Evolutionary conservation across 2,797 vertebrate species (phyloP).

Genomic region (Falco naumanni): DNA sequence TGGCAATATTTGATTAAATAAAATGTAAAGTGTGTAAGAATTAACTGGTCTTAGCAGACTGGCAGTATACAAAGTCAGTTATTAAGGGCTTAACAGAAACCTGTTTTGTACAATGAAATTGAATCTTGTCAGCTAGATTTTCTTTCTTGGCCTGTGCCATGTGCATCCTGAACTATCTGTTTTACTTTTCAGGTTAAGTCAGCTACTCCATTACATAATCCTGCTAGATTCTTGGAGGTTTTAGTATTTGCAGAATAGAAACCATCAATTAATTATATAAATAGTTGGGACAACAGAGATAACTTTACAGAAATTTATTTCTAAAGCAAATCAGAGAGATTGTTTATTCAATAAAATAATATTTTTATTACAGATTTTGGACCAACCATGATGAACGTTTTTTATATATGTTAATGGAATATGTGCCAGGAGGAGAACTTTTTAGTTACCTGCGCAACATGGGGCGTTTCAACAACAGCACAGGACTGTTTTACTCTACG

Average conservation of each 20-base stretch:
- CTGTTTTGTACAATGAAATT: background rate
- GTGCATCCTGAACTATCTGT: background rate
- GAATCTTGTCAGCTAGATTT: background rate
- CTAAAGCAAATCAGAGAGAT: background rate
- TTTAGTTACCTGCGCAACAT: conserved; percentile 94
- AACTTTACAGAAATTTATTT: background rate
- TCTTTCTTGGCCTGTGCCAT: background rate
- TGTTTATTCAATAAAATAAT: background rate
- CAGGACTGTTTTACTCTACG: conserved; percentile 89
- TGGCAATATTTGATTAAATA: background rate
- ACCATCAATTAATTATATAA: background rate
- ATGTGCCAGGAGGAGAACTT: conserved; percentile 93
- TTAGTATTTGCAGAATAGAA: background rate
- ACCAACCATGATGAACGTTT: conserved; percentile 92
- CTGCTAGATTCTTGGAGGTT: background rate
- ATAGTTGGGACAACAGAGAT: background rate
- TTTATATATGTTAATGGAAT: conserved; percentile 98
- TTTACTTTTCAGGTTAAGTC: background rate
- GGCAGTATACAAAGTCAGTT: background rate
- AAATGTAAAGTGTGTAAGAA: background rate
- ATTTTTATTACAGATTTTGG: conserved; percentile 85
- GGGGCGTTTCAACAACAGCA: conserved; percentile 88
- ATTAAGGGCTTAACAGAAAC: background rate
- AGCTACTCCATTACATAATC: background rate
- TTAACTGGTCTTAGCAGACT: background rate